phyloP scores from a whole-genome alignment of 2,113 vertebrate species.

The Burhinus oedicnemus region DNA sequence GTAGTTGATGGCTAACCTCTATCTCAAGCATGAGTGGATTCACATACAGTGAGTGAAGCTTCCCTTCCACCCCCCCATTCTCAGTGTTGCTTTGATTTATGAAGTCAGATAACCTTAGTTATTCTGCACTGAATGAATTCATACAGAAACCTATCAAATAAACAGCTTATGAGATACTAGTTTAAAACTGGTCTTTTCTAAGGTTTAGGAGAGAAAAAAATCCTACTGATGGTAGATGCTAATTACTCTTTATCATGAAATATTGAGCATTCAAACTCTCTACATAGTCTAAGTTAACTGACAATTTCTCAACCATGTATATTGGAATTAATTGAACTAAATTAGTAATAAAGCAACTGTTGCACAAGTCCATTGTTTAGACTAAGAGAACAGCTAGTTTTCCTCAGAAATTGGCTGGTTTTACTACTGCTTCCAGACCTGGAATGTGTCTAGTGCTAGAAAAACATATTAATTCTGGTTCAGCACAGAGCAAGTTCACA shows the following conservation, averaged over 20 bases:
- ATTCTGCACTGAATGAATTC: not conserved
- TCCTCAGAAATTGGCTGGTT: not conserved
- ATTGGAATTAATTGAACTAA: not conserved
- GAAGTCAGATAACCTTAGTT: not conserved
- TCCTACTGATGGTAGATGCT: too few relatives aligned
- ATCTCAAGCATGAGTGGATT: not conserved
- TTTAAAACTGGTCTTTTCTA: not conserved
- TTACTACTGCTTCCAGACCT: not conserved
- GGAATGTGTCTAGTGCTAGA: not conserved
- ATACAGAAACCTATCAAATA: not conserved
- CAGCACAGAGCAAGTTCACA: not conserved
- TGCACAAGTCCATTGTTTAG: not conserved
- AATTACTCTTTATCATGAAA: not conserved
- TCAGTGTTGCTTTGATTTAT: not conserved
- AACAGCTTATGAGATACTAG: not conserved
- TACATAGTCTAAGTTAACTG: not conserved
- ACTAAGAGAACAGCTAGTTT: not conserved
- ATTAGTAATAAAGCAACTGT: not conserved
- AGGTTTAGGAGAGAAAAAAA: not conserved
- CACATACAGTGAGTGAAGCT: accelerated
- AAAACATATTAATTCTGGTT: not conserved
- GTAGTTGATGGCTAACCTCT: not conserved
- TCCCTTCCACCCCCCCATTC: not conserved
- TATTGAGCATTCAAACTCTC: not conserved
- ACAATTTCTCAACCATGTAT: not conserved